Conservation (phyloP, 1,140 invertebrate genomes). For the Ceratina calcarata region DNA sequence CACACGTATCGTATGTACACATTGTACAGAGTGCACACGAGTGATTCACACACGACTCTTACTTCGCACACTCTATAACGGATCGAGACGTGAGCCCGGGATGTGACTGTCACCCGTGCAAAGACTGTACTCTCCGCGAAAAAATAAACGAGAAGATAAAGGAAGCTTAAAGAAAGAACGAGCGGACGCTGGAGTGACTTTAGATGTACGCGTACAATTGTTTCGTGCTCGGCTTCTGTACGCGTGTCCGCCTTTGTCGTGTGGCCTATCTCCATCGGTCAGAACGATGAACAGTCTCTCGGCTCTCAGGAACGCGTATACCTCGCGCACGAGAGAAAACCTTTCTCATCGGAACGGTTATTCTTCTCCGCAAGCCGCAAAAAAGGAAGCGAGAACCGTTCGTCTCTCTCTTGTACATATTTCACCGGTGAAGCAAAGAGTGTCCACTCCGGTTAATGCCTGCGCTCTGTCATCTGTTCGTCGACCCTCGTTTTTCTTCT, state of each 20-base stretch:
- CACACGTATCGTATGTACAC: no score
- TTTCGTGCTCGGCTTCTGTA: not conserved
- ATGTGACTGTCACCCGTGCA: no score
- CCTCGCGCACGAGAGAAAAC: not conserved
- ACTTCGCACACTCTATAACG: no score
- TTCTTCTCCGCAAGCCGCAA: not conserved
- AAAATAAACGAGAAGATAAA: constrained; percentile 14
- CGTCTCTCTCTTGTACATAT: no score
- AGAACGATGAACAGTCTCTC: not conserved
- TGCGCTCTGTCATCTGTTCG: not conserved
- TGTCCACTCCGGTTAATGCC: no score
- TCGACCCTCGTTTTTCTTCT: not conserved
- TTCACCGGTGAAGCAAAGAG: no score
- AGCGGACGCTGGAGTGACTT: not conserved
- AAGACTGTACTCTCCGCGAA: constrained; percentile 1
- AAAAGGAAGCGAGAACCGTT: not conserved
- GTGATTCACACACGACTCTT: no score
- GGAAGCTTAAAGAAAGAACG: constrained; percentile 3
- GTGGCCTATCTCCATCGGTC: not conserved
- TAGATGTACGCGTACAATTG: constrained; percentile 10
- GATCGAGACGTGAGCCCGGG: no score
- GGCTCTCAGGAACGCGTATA: not conserved
- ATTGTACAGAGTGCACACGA: no score
- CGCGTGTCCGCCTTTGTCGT: not conserved
- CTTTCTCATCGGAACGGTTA: not conserved